Conservation (phyloP, 2,797 vertebrate genomes). For the Alcedo atthis region DNA sequence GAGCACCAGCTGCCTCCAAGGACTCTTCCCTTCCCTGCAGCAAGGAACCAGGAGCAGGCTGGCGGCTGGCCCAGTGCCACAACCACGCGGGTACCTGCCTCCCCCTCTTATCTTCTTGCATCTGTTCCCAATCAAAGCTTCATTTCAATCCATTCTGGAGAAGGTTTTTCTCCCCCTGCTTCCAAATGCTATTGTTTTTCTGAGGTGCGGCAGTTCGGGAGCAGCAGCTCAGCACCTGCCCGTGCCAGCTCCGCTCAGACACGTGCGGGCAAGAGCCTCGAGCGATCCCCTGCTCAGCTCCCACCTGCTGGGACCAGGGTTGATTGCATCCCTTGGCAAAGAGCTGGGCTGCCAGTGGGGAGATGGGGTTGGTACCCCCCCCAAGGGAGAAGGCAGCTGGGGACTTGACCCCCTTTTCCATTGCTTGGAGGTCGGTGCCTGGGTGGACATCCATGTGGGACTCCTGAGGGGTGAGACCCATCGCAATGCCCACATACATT, state of each 20-base stretch:
- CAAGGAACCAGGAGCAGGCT: not conserved
- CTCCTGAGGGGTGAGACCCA: not conserved
- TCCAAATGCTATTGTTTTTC: constrained; percentile 63
- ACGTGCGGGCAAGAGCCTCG: not conserved
- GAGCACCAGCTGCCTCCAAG: accelerated
- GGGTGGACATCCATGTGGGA: accelerated
- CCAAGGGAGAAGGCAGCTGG: accelerated
- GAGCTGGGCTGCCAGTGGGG: not conserved
- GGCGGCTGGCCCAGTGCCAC: not conserved
- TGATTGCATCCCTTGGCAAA: not conserved
- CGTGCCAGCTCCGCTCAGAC: not conserved
- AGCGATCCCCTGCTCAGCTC: not conserved
- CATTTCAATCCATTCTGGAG: constrained; percentile 22
- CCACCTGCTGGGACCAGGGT: not conserved
- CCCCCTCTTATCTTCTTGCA: constrained; percentile 22
- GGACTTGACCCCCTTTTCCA: not conserved
- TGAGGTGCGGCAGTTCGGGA: not conserved
- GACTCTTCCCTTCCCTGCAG: not conserved
- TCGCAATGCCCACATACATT: accelerated
- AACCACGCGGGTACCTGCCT: not conserved
- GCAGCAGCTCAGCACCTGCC: not conserved
- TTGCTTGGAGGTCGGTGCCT: not conserved
- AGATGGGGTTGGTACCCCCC: accelerated
- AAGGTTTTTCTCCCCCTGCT: constrained; percentile 24
- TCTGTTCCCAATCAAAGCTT: constrained; percentile 67